A percentile compares a stretch with the other conserved stretches of the same genome.
Evolutionary conservation across 2,888 invertebrate genomes (phyloP).

Genomic region (Galerucella pusilla): DNA sequence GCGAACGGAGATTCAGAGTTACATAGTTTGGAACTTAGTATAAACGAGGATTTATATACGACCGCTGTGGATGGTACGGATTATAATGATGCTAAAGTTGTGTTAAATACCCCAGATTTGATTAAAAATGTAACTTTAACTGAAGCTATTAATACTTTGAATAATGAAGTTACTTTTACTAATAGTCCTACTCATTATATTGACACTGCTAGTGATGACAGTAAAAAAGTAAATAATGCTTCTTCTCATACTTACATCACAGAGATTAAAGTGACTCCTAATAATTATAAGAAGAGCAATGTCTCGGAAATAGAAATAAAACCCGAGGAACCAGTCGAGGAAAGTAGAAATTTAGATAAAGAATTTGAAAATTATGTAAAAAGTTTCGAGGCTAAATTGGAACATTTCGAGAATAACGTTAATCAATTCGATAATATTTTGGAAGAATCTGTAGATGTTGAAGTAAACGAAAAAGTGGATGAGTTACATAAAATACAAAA

Average conservation of each 20-base stretch:
- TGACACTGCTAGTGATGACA: conserved; percentile 33
- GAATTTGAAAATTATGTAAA: conserved; percentile 62
- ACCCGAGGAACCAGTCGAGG: conserved; percentile 60
- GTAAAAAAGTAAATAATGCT: conserved; percentile 51
- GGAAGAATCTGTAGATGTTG: conserved; percentile 41
- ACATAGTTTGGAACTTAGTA: conserved; percentile 54
- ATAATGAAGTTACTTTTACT: conserved; percentile 49
- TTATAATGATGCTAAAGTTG: conserved; percentile 43
- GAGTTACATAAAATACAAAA: conserved; percentile 62
- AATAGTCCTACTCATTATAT: conserved; percentile 10
- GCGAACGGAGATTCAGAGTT: conserved; percentile 54
- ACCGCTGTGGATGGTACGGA: conserved; percentile 67
- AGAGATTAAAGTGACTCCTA: conserved; percentile 77
- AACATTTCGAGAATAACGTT: conserved; percentile 56
- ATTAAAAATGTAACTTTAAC: conserved; percentile 62
- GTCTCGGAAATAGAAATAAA: conserved; percentile 59
- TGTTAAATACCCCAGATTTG: conserved; percentile 61
- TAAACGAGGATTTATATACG: conserved; percentile 58
- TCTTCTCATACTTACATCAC: conserved; percentile 74
- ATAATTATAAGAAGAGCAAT: conserved; percentile 57
- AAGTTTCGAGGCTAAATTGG: conserved; percentile 57
- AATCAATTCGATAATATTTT: conserved; percentile 56
- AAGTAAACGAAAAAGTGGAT: conserved; percentile 50
- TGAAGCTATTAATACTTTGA: conserved; percentile 59
- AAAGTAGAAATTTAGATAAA: conserved; percentile 62